Conservation (phyloP, 2,797 vertebrate species). For the Florisuga fusca region DNA sequence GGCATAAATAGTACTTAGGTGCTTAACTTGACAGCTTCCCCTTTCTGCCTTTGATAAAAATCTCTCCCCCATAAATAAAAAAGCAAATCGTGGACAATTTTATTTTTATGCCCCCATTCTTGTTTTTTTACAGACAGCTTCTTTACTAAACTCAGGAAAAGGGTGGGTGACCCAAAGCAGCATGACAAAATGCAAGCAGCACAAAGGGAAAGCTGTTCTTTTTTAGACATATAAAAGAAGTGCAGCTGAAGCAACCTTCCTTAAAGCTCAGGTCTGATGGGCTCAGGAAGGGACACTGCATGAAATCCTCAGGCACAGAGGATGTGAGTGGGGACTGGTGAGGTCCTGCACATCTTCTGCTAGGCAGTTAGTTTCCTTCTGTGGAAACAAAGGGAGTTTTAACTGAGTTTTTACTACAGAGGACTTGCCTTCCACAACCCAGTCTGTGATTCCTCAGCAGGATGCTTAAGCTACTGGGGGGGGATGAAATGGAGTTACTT, state of each 20-base stretch:
- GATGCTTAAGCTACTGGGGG: neutral
- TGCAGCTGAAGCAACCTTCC: neutral
- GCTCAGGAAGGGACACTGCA: neutral
- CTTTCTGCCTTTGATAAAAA: neutral
- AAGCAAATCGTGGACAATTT: neutral
- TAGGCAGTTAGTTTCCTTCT: neutral
- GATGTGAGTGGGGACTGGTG: neutral
- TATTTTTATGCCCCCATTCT: neutral
- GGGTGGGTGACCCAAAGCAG: neutral
- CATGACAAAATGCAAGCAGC: neutral
- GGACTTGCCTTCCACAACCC: neutral
- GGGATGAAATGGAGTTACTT: neutral
- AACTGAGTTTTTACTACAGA: neutral
- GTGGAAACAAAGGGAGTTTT: neutral
- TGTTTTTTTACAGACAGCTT: slow-evolving; percentile 18
- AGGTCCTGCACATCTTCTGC: neutral
- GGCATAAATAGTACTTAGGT: neutral
- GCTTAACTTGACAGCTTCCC: neutral
- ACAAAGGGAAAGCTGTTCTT: neutral
- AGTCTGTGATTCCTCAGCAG: neutral
- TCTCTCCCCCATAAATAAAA: neutral
- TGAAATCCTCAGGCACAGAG: neutral
- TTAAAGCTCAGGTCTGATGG: neutral
- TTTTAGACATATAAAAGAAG: neutral
- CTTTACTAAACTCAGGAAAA: neutral